phyloP scores from a whole-genome alignment of 2,888 invertebrate genomes.

The Ferdinandea cuprea region DNA sequence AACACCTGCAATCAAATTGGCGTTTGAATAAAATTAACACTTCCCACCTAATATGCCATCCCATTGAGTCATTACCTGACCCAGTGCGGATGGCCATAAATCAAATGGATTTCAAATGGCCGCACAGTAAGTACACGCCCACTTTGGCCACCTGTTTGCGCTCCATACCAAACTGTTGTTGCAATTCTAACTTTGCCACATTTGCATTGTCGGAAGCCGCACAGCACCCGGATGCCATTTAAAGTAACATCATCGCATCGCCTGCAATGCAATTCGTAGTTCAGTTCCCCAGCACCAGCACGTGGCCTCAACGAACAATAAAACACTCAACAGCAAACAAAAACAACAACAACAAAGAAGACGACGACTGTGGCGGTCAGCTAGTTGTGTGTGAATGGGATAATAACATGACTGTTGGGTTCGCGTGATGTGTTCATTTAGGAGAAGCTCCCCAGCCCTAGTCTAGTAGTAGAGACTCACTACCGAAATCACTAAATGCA shows the following conservation, averaged over 20 bases:
- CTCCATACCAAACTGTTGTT: conserved; percentile 13
- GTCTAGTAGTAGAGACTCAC: conserved; percentile 32
- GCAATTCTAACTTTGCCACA: conserved; percentile 47
- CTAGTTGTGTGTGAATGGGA: conserved; percentile 71
- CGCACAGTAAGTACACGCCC: conserved; percentile 55
- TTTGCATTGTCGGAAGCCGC: conserved; percentile 33
- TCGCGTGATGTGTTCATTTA: conserved; percentile 74
- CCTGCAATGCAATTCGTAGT: conserved; percentile 55
- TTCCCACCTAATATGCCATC: conserved; percentile 43
- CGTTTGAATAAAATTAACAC: conserved; percentile 44
- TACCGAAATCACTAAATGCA: conserved; percentile 51
- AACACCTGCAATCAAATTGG: conserved; percentile 48
- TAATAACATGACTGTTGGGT: conserved; percentile 72
- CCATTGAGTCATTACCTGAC: conserved; percentile 59
- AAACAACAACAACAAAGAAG: not conserved
- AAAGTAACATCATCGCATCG: conserved; percentile 69
- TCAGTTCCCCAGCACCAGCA: too few species aligned
- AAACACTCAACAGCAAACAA: conserved; percentile 49
- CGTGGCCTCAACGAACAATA: conserved; percentile 69
- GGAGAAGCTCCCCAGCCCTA: conserved; percentile 42
- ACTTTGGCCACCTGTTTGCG: conserved; percentile 58
- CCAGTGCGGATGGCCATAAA: conserved; percentile 48
- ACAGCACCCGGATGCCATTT: conserved; percentile 67
- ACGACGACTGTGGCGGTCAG: not conserved
- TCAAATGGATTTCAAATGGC: conserved; percentile 60